phyloP scores from a whole-genome alignment of 1,140 invertebrate genomes.

The Rhagoletis pomonella region DNA sequence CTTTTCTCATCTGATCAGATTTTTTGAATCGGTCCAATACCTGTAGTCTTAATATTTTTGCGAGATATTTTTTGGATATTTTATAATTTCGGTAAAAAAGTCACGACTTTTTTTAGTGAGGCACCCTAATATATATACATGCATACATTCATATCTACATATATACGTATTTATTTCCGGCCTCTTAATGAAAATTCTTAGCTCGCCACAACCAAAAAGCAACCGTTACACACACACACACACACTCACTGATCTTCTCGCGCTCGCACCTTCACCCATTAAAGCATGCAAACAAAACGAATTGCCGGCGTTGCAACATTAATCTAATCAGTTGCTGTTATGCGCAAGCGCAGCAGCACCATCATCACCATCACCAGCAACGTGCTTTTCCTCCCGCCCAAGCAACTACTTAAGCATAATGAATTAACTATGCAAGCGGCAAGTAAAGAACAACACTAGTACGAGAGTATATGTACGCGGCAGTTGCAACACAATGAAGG shows the following conservation, averaged over 20 bases:
- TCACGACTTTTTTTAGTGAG: no score
- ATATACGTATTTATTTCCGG: neutral
- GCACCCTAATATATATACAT: no score
- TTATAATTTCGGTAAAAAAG: no score
- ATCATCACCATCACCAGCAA: neutral
- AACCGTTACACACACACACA: neutral
- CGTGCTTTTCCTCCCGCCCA: neutral
- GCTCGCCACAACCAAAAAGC: neutral
- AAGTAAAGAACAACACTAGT: slow-evolving; percentile 5
- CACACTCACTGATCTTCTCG: neutral
- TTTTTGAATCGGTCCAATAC: no score
- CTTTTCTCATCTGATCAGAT: no score
- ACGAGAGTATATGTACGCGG: neutral
- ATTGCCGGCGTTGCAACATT: slow-evolving; percentile 34
- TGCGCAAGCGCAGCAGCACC: slow-evolving; percentile 27
- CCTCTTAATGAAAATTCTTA: slow-evolving; percentile 40
- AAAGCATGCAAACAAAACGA: slow-evolving; percentile 33
- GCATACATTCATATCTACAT: no score
- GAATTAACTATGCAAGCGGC: slow-evolving; percentile 33
- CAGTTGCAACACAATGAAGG: neutral
- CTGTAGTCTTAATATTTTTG: no score
- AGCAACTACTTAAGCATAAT: neutral
- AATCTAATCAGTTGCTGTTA: slow-evolving; percentile 36
- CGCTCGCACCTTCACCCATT: neutral
- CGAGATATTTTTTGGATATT: no score